Evolutionary conservation across 2,888 invertebrate genomes (phyloP).

Genomic region (Oscheius sp.): DNA sequence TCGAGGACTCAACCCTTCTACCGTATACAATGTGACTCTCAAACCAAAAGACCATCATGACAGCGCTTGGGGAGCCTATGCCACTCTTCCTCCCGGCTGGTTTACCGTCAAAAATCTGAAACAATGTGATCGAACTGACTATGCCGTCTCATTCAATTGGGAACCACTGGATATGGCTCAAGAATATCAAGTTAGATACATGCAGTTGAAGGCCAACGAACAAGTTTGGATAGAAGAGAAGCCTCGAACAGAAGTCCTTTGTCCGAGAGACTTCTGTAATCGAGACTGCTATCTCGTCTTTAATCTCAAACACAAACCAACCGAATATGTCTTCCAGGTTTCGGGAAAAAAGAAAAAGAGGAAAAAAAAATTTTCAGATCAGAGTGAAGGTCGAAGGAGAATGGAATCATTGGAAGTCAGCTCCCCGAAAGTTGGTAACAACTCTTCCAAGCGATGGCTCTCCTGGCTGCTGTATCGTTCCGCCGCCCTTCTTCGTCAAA

Average conservation of each 20-base stretch:
- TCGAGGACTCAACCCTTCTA: constrained; percentile 64
- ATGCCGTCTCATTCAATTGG: constrained; percentile 69
- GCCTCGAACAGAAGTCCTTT: constrained; percentile 50
- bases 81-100: constrained; percentile 70
- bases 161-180: constrained; percentile 65
- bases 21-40: constrained; percentile 70
- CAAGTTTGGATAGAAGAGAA: constrained; percentile 64
- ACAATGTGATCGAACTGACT: constrained; percentile 68
- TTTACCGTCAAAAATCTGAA: constrained; percentile 67
- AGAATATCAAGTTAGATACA: constrained; percentile 68
- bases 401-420: constrained; percentile 70
- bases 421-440: constrained; percentile 57
- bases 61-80: constrained; percentile 69
- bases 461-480: constrained; percentile 69
- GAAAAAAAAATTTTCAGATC: constrained; percentile 60
- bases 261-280: constrained; percentile 64
- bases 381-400: constrained; percentile 65
- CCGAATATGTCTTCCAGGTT: constrained; percentile 69
- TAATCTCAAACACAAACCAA: constrained; percentile 64
- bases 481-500: constrained; percentile 69
- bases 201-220: constrained; percentile 57
- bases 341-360: too few relatives aligned
- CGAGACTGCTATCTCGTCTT: constrained; percentile 70
- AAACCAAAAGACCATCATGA: constrained; percentile 62
- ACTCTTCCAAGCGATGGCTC: constrained; percentile 56